Conservation (phyloP, 2,113 vertebrate genomes). For the Corydoras maculifer region DNA sequence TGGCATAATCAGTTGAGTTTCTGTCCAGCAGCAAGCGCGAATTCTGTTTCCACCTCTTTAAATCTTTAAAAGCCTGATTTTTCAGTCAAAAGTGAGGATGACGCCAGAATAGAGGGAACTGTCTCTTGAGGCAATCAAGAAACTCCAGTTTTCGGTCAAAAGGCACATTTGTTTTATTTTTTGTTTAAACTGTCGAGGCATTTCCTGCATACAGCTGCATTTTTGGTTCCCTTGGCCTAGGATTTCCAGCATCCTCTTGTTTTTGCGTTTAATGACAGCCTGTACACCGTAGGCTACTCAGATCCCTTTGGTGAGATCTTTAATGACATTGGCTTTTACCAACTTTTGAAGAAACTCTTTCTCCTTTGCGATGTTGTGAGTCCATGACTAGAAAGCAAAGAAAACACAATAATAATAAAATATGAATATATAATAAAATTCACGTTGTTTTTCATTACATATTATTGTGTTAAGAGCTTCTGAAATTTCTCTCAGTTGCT, state of each 20-base stretch:
- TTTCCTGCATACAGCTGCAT: conserved; percentile 3
- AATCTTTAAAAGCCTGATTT: not conserved
- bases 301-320: conserved; percentile 90
- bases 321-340: conserved; percentile 87
- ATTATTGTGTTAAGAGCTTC: too few relatives aligned
- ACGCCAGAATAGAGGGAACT: conserved; percentile 1
- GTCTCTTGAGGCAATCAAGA: conserved; percentile 15
- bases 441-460: too few relatives aligned
- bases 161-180: conserved; percentile 54
- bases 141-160: conserved; percentile 55
- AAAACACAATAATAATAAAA: conserved; percentile 4
- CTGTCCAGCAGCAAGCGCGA: conserved; percentile 11
- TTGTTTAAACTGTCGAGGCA: conserved; percentile 28
- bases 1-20: conserved; percentile 57
- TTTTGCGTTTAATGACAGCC: conserved; percentile 42
- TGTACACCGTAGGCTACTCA: conserved; percentile 57
- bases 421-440: not conserved
- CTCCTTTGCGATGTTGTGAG: conserved; percentile 94
- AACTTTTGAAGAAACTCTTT: conserved; percentile 95
- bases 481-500: too few relatives aligned
- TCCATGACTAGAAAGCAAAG: conserved; percentile 81
- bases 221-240: conserved; percentile 14
- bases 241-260: conserved; percentile 41
- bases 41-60: not conserved
- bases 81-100: not conserved